Evolutionary conservation across 2,797 vertebrate genomes (phyloP).

Genomic region (Hirundo rustica): DNA sequence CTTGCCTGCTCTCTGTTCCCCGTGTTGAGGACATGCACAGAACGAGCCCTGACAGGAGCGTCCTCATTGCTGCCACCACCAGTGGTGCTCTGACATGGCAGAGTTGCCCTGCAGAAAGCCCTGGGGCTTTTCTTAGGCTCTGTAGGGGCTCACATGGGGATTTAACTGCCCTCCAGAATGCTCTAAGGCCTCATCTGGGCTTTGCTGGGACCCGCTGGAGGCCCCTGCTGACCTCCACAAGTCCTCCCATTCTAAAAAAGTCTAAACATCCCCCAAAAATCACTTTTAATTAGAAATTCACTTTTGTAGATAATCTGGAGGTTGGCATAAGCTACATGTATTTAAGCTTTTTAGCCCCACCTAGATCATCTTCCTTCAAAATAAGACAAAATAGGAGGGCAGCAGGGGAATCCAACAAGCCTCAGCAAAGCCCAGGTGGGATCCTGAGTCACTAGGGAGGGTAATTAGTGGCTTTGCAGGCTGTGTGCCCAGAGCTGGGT

Average conservation of each 20-base stretch:
- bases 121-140: background rate
- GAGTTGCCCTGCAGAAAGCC: background rate
- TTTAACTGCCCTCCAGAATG: background rate
- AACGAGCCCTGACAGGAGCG: background rate
- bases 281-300: background rate
- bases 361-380: background rate
- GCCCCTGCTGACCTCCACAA: background rate
- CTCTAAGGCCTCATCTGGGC: background rate
- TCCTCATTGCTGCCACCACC: fast-evolving
- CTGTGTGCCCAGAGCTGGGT: background rate
- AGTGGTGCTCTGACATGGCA: background rate
- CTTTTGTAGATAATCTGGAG: background rate
- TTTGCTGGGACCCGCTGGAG: fast-evolving
- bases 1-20: background rate
- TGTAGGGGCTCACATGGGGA: background rate
- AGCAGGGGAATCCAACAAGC: background rate
- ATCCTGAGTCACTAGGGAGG: background rate
- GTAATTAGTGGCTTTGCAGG: background rate
- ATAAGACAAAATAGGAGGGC: background rate
- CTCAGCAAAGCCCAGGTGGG: background rate
- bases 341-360: background rate
- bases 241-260: background rate
- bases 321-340: background rate
- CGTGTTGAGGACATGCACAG: fast-evolving
- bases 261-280: background rate